Evolutionary conservation across 2,888 invertebrate genomes (phyloP), one percentile per base, ranked within the genome.

Genomic region (Caenorhabditis sulstoni): DNA sequence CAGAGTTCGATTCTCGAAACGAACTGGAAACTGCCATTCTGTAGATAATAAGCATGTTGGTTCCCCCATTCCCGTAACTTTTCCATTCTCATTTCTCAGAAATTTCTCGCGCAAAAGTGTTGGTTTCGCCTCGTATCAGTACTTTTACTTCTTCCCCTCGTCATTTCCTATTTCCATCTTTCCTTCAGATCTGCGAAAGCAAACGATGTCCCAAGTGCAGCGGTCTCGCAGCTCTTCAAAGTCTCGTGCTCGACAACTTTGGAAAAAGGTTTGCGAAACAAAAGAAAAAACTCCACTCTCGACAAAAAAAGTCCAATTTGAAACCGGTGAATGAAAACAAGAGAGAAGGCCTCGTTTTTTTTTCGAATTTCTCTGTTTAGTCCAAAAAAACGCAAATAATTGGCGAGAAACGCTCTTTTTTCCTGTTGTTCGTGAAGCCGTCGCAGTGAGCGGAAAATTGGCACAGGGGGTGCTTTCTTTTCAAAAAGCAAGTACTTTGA

Each of bases 221-320:
- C 29, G 29, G 7, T 14, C 49, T 20, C 73, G 73, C 57, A 57
- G 64, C 16, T 64, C 73, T 37, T 49, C 65, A 16, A 76, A 76
- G 64, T 76, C 76, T 18, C 52, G 77, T 29, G 41, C 66, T 8
- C 50, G 64, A 8, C 73, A 73, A 47, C 50, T 71, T 18, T 71
- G 73, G 67, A 79, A 64, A 73, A 79, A 67, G 67, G 77, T 77
- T 45, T 22, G 76, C 57, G n/a, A 53, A n/a, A 29, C 44, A 41
- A 65, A 65, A 64, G 47, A 62, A 73, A 29, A 53, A 37, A 52
- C 37, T 65, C 22, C 66, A 45, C 59, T 67, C 59, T 64, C 57
- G 23, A 52, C 68, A 47, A 68, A 55, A 67, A 67, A 73, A 64
- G 71, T 71, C 57, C 71, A 64, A 71, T 64, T 64, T 45, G 49